Conservation (phyloP, 2,888 invertebrate genomes). For the Scaeva pyrastri region DNA sequence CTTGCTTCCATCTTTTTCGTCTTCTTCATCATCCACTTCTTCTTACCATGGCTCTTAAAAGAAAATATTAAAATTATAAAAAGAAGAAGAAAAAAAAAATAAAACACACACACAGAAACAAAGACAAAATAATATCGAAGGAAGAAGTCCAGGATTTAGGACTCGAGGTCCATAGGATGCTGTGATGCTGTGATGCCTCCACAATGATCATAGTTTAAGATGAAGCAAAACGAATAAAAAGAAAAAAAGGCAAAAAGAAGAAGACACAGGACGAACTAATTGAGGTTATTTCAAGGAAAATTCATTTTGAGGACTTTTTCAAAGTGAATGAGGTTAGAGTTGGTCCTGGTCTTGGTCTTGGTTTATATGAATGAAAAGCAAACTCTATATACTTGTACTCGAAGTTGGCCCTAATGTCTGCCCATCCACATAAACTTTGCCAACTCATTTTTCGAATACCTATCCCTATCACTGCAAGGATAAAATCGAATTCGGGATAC, state of each 20-base stretch:
- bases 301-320: slow-evolving; percentile 52
- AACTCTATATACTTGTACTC: background rate
- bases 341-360: too few species aligned
- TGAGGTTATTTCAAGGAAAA: slow-evolving; percentile 69
- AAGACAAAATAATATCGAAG: slow-evolving; percentile 21
- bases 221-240: slow-evolving; percentile 14
- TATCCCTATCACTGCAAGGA: slow-evolving; percentile 18
- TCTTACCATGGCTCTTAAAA: slow-evolving; percentile 27
- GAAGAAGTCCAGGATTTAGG: slow-evolving; percentile 15
- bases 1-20: slow-evolving; percentile 36
- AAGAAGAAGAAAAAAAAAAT: slow-evolving; percentile 13
- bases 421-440: slow-evolving; percentile 41
- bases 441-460: slow-evolving; percentile 6
- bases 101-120: slow-evolving; percentile 17
- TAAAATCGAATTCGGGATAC: slow-evolving; percentile 49
- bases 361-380: background rate
- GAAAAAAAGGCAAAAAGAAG: background rate
- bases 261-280: slow-evolving; percentile 61
- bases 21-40: background rate
- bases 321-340: slow-evolving; percentile 21
- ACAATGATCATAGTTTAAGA: slow-evolving; percentile 26
- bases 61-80: slow-evolving; percentile 54
- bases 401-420: background rate
- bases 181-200: too few species aligned
- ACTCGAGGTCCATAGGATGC: background rate